Evolutionary conservation across 2,797 vertebrate species (phyloP), one percentile per base, ranked within the genome.

Genomic region (Amazona finschi): DNA sequence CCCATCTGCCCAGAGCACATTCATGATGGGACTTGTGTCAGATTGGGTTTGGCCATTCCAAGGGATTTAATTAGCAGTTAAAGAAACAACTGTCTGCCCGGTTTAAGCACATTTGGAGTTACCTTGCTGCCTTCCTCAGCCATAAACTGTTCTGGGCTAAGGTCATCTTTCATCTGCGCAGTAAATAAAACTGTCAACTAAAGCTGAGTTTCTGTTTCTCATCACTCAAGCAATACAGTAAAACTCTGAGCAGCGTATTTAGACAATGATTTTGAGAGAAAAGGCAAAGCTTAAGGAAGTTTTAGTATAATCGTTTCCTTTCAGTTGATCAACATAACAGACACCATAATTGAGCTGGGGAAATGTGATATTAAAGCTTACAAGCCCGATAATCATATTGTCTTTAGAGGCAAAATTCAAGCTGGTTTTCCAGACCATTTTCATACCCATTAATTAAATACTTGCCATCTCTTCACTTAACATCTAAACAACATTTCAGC

Each of bases 111-210:
- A 43, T 69, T 69, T 72, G 70, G 72, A 71, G 75, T 71, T 91
- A 81, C 82, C 90, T 94, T 81, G 39, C 72, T 83, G 69, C 61
- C 86, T 74, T 74, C 21, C 1, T 64, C 61, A 20, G 75, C 52
- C 89, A 95, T 89, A 87, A 94, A 91, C 72, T 67, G 39, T 28
- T 92, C 90, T 60, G 78, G 71, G 92, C 89, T 83, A 72, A 89
- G 70, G 79, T 50, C 89, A 78, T 91, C 90, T 82, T 92, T 95
- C 89, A 75, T 83, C 90, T 77, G 46, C 49, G 38, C 79, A 84
- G 70, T 89, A 95, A 95, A 93, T 93, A 93, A 91, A 94, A 72
- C 85, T 89, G 90, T 87, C 89, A 86, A 20, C 70, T 87, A 18
- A 50, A 81, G 76, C 13, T 41, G 62, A 84, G 66, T 81, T 93